A percentile compares a stretch with the other conserved stretches of the same genome.
phyloP scores from a whole-genome alignment of 2,888 invertebrate species.

The Eulithis prunata region DNA sequence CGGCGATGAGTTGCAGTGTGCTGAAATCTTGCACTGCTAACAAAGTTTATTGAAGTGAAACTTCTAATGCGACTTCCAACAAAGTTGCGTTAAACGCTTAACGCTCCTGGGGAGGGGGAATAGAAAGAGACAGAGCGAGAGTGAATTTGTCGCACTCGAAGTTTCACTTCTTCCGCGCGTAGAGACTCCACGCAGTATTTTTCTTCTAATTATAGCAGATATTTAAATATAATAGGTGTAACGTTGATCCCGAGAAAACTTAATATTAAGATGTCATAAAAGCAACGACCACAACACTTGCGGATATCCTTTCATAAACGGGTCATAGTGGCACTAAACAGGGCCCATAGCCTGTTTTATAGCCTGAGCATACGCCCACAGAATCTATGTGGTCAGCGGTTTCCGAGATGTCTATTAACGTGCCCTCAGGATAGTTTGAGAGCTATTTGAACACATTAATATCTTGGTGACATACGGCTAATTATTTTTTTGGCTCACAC shows the following conservation, averaged over 20 bases:
- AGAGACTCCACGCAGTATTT: too few species aligned
- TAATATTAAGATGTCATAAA: constrained; percentile 28
- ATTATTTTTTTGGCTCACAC: constrained; percentile 1
- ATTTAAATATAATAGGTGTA: too few species aligned
- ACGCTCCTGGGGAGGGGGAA: too few species aligned
- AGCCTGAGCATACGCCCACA: constrained; percentile 56
- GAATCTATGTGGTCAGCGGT: constrained; percentile 67
- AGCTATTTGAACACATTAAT: constrained; percentile 58
- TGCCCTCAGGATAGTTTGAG: constrained; percentile 68
- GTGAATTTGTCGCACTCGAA: too few species aligned
- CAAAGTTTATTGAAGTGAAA: too few species aligned
- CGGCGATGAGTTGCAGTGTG: too few species aligned
- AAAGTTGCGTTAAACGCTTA: too few species aligned
- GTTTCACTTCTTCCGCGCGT: too few species aligned
- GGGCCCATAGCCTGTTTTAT: constrained; percentile 54
- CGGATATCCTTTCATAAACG: constrained; percentile 31
- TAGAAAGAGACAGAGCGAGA: too few species aligned
- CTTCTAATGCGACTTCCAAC: too few species aligned
- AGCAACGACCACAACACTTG: constrained; percentile 38
- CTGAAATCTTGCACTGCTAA: too few species aligned
- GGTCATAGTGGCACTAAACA: constrained; percentile 46
- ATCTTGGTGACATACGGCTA: constrained; percentile 48
- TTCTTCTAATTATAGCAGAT: too few species aligned
- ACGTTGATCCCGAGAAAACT: neutral
- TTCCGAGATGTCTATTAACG: constrained; percentile 74